phyloP scores from a whole-genome alignment of 2,797 vertebrate genomes.

The Peromyscus eremicus region DNA sequence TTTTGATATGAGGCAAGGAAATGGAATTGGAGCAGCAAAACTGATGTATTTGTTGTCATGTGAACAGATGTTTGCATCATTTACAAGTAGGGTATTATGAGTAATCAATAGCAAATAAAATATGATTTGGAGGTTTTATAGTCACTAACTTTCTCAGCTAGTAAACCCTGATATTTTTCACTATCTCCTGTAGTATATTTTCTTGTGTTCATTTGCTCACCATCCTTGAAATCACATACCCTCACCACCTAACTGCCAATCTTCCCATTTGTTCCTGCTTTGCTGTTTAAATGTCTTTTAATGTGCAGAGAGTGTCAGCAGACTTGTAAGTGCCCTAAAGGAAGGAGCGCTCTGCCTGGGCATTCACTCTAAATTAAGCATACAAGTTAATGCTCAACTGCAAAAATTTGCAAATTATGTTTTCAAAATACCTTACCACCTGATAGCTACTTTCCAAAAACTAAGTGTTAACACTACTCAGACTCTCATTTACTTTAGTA shows the following conservation, averaged over 20 bases:
- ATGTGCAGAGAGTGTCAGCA: constrained; percentile 49
- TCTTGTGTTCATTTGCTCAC: constrained; percentile 1
- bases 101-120: constrained; percentile 52
- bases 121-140: background rate
- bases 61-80: constrained; percentile 16
- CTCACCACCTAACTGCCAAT: background rate
- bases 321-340: constrained; percentile 62
- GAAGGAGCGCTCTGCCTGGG: constrained; percentile 59
- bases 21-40: background rate
- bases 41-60: constrained; percentile 1
- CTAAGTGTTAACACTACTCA: constrained; percentile 29
- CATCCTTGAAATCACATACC: constrained; percentile 8
- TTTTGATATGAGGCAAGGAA: constrained; percentile 2
- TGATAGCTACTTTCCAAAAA: constrained; percentile 59
- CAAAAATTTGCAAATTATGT: constrained; percentile 70
- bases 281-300: constrained; percentile 52
- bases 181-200: background rate
- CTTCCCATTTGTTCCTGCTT: background rate
- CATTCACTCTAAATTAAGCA: constrained; percentile 76
- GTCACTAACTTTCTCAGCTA: constrained; percentile 38
- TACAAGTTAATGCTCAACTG: constrained; percentile 56
- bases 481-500: constrained; percentile 57
- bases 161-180: constrained; percentile 9
- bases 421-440: constrained; percentile 63
- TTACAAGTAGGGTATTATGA: constrained; percentile 38